phyloP scores from a whole-genome alignment of 2,113 vertebrate species.

The Panthera tigris region DNA sequence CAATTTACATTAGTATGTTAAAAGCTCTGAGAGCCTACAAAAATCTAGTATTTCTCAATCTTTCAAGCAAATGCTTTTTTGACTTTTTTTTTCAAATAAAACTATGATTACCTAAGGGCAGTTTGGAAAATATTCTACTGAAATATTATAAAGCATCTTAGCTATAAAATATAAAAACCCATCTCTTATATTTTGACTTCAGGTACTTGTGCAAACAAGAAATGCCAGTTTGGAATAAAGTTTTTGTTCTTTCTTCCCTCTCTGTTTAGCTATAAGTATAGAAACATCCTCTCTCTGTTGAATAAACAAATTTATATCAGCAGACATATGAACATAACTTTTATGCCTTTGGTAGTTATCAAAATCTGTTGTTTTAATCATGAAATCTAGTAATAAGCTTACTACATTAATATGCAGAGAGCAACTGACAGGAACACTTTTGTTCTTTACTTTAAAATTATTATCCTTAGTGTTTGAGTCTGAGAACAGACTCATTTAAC shows the following conservation, averaged over 20 bases:
- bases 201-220: neutral
- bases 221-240: neutral
- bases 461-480: slow-evolving; percentile 29
- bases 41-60: neutral
- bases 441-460: slow-evolving; percentile 58
- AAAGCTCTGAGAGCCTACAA: neutral
- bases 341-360: slow-evolving; percentile 17
- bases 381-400: slow-evolving; percentile 39
- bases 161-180: neutral
- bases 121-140: neutral
- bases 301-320: slow-evolving; percentile 37
- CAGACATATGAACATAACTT: slow-evolving; percentile 35
- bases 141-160: neutral
- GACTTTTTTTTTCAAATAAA: neutral
- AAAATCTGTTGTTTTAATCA: slow-evolving; percentile 50
- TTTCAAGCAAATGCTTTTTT: neutral
- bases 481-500: slow-evolving; percentile 41
- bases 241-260: neutral
- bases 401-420: slow-evolving; percentile 51
- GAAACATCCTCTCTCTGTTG: neutral
- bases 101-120: neutral
- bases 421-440: slow-evolving; percentile 26
- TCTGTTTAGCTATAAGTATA: neutral
- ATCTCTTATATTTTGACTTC: neutral
- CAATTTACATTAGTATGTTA: neutral